phyloP scores from a whole-genome alignment of 1,140 invertebrate species.

The Cydia amplana region DNA sequence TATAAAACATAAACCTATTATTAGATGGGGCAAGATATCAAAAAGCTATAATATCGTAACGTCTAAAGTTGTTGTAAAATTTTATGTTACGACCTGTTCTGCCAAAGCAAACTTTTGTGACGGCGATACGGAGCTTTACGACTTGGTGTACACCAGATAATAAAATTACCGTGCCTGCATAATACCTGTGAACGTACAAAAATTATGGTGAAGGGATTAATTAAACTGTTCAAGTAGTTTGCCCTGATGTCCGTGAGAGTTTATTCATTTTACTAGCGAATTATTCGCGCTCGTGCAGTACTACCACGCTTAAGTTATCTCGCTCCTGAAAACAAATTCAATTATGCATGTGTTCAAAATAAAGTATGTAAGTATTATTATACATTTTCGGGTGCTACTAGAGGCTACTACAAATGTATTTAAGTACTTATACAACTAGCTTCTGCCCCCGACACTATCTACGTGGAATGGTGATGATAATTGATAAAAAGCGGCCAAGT shows the following conservation, averaged over 20 bases:
- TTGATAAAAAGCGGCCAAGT: too few species aligned
- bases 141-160: constrained; percentile 40
- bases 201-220: constrained; percentile 10
- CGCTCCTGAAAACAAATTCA: neutral
- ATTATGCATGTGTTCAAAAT: neutral
- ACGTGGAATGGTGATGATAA: too few species aligned
- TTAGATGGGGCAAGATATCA: constrained; percentile 64
- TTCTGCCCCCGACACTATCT: too few species aligned
- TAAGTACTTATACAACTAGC: too few species aligned
- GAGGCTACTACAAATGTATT: too few species aligned
- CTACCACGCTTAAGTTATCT: neutral
- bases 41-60: constrained; percentile 62
- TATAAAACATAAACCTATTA: constrained; percentile 60
- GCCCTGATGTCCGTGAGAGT: neutral
- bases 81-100: constrained; percentile 66
- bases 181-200: constrained; percentile 23
- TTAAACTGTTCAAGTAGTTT: constrained; percentile 6
- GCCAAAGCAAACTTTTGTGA: constrained; percentile 58
- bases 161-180: constrained; percentile 16
- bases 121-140: constrained; percentile 56
- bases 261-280: neutral
- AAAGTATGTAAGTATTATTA: too few species aligned
- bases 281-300: neutral
- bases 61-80: constrained; percentile 72
- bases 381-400: too few species aligned